Conservation (phyloP, 1,140 invertebrate genomes). For the Dryas iulia region DNA sequence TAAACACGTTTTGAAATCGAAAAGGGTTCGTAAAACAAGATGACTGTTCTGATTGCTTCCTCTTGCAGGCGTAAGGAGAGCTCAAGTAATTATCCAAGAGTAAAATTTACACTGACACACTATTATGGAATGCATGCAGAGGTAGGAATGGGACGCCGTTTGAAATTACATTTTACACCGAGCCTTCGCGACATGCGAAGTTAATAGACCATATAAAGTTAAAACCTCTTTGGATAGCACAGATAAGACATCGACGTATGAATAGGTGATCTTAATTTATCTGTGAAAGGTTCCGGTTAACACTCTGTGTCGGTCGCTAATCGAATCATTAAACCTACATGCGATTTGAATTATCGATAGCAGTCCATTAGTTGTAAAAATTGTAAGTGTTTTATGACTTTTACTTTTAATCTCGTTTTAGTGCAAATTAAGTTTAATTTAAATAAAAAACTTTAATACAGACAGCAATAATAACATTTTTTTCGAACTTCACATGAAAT, state of each 20-base stretch:
- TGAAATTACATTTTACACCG: constrained; percentile 49
- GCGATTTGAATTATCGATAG: constrained; percentile 60
- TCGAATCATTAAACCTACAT: constrained; percentile 64
- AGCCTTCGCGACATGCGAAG: constrained; percentile 54
- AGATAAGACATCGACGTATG: constrained; percentile 67
- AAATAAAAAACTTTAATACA: not conserved
- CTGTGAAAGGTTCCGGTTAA: constrained; percentile 68
- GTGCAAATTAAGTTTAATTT: not conserved
- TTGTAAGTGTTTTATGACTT: constrained; percentile 8
- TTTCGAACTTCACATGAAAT: not conserved
- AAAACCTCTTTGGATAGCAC: constrained; percentile 63
- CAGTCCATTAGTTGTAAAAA: constrained; percentile 23
- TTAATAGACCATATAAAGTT: constrained; percentile 65
- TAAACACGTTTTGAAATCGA: constrained; percentile 56
- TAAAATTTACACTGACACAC: constrained; percentile 64
- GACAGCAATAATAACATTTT: not conserved
- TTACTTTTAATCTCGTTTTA: constrained; percentile 13
- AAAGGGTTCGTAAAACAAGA: constrained; percentile 58
- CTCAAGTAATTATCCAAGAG: constrained; percentile 56
- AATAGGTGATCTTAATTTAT: constrained; percentile 78
- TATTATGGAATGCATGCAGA: constrained; percentile 47
- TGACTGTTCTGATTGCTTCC: constrained; percentile 45
- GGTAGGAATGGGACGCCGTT: constrained; percentile 37
- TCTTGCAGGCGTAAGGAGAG: constrained; percentile 42
- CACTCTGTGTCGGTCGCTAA: constrained; percentile 61